These are phyloP conservation scores for Cololabis saira DNA, from an alignment of 2,113 vertebrate species.

Conservation along the genomic window DNA sequence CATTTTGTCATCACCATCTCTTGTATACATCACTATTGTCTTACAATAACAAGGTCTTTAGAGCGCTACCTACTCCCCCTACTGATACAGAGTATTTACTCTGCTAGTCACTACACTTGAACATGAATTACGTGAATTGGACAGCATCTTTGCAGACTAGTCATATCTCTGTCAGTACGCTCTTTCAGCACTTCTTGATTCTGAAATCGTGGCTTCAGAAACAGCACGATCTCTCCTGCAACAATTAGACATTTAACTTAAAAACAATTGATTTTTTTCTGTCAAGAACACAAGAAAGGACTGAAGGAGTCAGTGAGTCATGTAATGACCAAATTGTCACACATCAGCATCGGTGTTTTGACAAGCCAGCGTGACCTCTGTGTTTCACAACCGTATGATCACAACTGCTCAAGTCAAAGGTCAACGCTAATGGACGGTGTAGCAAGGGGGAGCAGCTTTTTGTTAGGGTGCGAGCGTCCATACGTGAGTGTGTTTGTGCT, in stretches of 20 bases:
- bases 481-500: slow-evolving; percentile 3
- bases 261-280: neutral
- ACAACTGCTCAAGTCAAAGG: slow-evolving; percentile 73
- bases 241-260: neutral
- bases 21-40: too few relatives aligned
- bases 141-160: too few relatives aligned
- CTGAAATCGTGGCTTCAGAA: too few relatives aligned
- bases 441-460: slow-evolving; percentile 53
- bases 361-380: slow-evolving; percentile 66
- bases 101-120: too few relatives aligned
- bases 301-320: slow-evolving; percentile 35
- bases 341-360: slow-evolving; percentile 66
- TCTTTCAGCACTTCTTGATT: too few relatives aligned
- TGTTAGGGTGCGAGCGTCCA: slow-evolving; percentile 31
- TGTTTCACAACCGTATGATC: slow-evolving; percentile 77
- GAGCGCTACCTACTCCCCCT: too few relatives aligned
- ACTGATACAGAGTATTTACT: too few relatives aligned
- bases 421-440: slow-evolving; percentile 75
- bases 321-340: slow-evolving; percentile 27
- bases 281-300: slow-evolving; percentile 5
- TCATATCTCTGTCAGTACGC: too few relatives aligned
- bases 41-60: too few relatives aligned
- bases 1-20: too few relatives aligned
- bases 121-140: too few relatives aligned
- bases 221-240: neutral